Percentiles rank a stretch among this genome's conserved stretches.
These are phyloP conservation scores for Notechis scutatus DNA, from an alignment of 2,113 vertebrate species.

Conservation along the genomic window DNA sequence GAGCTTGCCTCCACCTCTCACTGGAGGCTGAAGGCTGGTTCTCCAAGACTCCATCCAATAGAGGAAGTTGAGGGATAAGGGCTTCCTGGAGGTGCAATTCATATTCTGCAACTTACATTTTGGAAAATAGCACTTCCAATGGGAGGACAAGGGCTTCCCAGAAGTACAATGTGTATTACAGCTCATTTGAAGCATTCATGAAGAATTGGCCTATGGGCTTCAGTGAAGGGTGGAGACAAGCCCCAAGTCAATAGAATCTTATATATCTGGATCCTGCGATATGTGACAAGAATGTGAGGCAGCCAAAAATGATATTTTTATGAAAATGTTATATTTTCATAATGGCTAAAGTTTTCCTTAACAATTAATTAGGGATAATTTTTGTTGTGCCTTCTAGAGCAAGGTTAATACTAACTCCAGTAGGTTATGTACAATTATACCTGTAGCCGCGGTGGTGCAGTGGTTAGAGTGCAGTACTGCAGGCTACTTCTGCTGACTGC, in stretches of 20 bases:
- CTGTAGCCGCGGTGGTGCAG: not conserved
- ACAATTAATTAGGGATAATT: not conserved
- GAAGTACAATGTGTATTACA: not conserved
- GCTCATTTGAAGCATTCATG: not conserved
- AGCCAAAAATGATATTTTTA: not conserved
- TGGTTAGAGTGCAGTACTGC: too few species aligned
- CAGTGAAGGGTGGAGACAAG: not conserved
- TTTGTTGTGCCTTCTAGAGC: not conserved
- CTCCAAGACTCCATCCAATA: not conserved
- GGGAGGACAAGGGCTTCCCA: not conserved
- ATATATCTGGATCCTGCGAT: not conserved
- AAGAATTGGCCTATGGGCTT: not conserved
- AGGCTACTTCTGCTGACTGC: too few species aligned
- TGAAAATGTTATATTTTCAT: not conserved
- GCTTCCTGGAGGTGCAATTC: not conserved
- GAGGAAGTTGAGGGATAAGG: not conserved
- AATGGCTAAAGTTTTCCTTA: not conserved
- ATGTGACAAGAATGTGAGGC: not conserved
- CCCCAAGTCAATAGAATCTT: not conserved
- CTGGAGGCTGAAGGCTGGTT: not conserved
- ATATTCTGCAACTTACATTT: not conserved
- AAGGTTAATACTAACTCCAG: not conserved
- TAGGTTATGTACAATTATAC: not conserved
- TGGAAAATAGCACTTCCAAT: not conserved
- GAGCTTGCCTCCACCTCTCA: not conserved